These are phyloP conservation scores for Tetrax tetrax DNA, from an alignment of 2,113 vertebrate genomes.

Conservation along the genomic window DNA sequence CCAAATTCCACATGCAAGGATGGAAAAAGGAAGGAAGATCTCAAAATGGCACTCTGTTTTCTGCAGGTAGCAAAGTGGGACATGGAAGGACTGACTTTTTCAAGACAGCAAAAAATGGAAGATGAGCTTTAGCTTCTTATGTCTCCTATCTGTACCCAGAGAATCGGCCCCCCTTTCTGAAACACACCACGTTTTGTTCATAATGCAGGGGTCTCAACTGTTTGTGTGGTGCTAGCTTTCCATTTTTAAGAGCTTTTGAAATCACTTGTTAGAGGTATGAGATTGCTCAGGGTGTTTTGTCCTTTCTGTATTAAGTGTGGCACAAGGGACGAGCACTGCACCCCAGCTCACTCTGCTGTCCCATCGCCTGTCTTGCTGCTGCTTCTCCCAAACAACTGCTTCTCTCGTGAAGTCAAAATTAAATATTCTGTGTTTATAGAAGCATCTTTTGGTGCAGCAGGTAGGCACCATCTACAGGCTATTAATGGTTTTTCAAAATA, in stretches of 20 bases:
- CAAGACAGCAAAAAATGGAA: neutral
- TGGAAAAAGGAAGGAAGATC: neutral
- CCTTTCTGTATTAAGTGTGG: neutral
- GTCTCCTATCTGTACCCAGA: neutral
- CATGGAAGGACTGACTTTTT: neutral
- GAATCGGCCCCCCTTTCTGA: neutral
- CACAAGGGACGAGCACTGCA: neutral
- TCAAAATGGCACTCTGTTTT: neutral
- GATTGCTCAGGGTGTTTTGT: neutral
- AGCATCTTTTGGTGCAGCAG: neutral
- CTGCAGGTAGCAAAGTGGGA: too few relatives aligned
- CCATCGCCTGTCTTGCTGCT: neutral
- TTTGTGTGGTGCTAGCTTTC: neutral
- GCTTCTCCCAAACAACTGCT: neutral
- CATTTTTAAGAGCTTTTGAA: neutral
- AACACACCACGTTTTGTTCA: neutral
- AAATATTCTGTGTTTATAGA: neutral
- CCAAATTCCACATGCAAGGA: neutral
- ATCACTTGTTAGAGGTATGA: neutral
- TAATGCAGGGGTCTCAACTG: neutral
- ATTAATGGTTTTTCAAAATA: neutral
- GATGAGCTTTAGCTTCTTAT: neutral
- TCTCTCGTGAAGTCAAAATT: neutral
- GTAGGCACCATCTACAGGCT: neutral
- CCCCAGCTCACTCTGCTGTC: neutral